Percentiles rank a stretch among this genome's conserved stretches.
Conservation (phyloP, 2,797 vertebrate species). For the Brachymystax lenok region DNA sequence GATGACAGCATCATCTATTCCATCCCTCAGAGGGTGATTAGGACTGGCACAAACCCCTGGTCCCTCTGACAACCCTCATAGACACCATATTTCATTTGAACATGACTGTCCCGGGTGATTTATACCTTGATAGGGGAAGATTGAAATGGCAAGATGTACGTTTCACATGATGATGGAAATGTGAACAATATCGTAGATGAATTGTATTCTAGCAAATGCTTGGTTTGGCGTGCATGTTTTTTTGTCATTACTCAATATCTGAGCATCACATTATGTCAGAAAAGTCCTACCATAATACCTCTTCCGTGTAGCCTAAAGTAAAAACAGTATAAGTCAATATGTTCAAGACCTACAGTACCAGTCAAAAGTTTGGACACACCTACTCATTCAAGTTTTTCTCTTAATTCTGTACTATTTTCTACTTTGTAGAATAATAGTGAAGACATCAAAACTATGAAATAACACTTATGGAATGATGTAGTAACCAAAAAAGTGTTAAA, state of each 20-base stretch:
- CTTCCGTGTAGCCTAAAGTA: background rate
- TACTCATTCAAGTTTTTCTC: too few species aligned
- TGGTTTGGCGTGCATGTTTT: background rate
- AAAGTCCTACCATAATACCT: background rate
- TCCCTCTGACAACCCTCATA: slow-evolving; percentile 37
- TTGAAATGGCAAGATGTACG: background rate
- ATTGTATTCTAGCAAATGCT: background rate
- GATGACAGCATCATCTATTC: slow-evolving; percentile 41
- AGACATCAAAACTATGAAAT: too few species aligned
- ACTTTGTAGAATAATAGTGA: too few species aligned
- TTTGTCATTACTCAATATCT: background rate
- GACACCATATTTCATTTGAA: slow-evolving; percentile 52
- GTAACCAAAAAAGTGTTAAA: too few species aligned
- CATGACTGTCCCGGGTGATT: slow-evolving; percentile 42
- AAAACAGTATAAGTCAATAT: background rate
- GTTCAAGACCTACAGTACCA: background rate
- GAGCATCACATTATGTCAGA: background rate
- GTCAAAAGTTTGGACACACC: too few species aligned
- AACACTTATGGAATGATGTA: too few species aligned
- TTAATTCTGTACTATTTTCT: too few species aligned
- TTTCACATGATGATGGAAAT: background rate
- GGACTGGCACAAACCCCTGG: slow-evolving; percentile 29
- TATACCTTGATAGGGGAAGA: slow-evolving; percentile 23
- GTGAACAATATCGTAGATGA: background rate
- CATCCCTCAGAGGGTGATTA: slow-evolving; percentile 47